Conservation (phyloP, 2,797 vertebrate species). For the Chiroxiphia lanceolata region DNA sequence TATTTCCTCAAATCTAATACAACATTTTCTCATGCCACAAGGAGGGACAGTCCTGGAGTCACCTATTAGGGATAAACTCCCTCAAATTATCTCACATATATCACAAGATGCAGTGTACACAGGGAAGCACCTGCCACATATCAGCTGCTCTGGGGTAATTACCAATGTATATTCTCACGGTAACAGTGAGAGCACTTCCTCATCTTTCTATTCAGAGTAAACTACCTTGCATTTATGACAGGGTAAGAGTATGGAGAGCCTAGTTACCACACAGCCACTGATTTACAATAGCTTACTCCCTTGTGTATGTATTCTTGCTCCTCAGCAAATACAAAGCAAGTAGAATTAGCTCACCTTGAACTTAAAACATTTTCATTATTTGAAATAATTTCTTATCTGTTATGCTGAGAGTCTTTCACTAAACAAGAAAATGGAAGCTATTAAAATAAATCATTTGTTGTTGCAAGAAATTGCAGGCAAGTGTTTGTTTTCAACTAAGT, state of each 20-base stretch:
- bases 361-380: neutral
- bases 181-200: neutral
- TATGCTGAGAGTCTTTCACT: neutral
- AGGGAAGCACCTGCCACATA: conserved; percentile 43
- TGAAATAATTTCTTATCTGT: neutral
- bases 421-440: conserved; percentile 5
- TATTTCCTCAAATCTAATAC: neutral
- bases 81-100: conserved; percentile 3
- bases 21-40: conserved; percentile 10
- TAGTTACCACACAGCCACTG: neutral
- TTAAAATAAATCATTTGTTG: neutral
- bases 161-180: conserved; percentile 16
- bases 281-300: conserved; percentile 7
- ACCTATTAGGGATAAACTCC: conserved; percentile 24
- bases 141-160: conserved; percentile 38
- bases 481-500: neutral
- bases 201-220: conserved; percentile 32
- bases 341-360: neutral
- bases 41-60: neutral
- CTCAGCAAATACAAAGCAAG: neutral
- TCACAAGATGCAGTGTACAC: neutral
- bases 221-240: conserved; percentile 22
- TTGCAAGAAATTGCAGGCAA: neutral
- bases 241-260: neutral
- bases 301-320: neutral